Evolutionary conservation across 2,888 invertebrate genomes (phyloP), one percentile per base, ranked within the genome.

Genomic region (Palloptera scutellata): DNA sequence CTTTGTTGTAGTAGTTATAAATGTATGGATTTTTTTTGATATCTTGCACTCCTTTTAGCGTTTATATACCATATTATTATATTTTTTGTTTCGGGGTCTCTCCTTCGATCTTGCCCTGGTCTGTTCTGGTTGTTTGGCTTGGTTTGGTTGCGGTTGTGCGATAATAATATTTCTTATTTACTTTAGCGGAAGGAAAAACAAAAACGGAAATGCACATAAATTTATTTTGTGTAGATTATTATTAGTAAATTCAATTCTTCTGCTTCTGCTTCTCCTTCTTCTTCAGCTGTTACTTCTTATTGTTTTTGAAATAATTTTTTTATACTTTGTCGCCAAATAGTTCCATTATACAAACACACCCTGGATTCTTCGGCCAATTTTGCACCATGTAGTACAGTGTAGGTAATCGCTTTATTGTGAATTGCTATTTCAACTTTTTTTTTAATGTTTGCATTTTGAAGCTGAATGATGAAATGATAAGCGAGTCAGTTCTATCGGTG

Each of bases 91-190:
- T 57, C 64, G 54, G 62, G 68, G 75, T 71, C 53, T 59, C 52
- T 52, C 40, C 20, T 55, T 30, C 9, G 30, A 41, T 15, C 48
- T n/a, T 15, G 1, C 48, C 15, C 48, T 48, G 12, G 12, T 48
- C 17, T n/a, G 53, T 8, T 55, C 53, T 62, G 62, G 55, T 57
- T 64, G 13, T 48, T 48, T 48, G 17, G 48, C 51, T 66, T 19
- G 17, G 41, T 48, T n/a, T 48, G 54, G 53, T 70, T 72, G 79
- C 70, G 78, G 76, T 75, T 74, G 73, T 75, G 78, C 81, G 81
- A 81, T 81, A 81, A 79, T 79, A 80, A 81, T 81, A 81, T 81
- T 81, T 81, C 81, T 81, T 81, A 79, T 81, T 81, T 81, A 78
- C 80, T 80, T 77, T 75, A 75, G 73, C 81, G 81, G 81, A 81